Conservation (phyloP, 1,140 invertebrate species). For the Pseudomyrmex sp. region DNA sequence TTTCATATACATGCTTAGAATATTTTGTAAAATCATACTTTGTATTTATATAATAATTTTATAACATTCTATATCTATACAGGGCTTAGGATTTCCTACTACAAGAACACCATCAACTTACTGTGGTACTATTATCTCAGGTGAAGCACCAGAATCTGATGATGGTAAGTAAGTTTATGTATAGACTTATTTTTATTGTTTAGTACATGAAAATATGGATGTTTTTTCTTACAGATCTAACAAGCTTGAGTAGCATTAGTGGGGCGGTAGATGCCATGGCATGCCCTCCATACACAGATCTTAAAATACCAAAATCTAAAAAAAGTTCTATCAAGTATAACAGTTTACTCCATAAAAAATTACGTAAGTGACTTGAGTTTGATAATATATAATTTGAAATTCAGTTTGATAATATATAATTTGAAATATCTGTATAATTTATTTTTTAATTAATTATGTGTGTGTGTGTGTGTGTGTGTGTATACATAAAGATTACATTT, state of each 20-base stretch:
- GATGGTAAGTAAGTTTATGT: conserved; percentile 74
- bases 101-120: conserved; percentile 73
- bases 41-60: conserved; percentile 9
- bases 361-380: conserved; percentile 75
- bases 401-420: background rate
- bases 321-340: conserved; percentile 82
- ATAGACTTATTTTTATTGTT: background rate
- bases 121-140: conserved; percentile 82
- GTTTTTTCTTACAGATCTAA: conserved; percentile 73
- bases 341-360: conserved; percentile 84
- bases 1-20: no score
- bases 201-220: background rate
- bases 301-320: conserved; percentile 77
- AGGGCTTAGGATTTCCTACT: conserved; percentile 78
- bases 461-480: background rate
- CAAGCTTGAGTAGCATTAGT: conserved; percentile 79
- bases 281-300: conserved; percentile 80
- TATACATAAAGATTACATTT: background rate
- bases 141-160: conserved; percentile 83
- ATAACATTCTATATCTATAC: conserved; percentile 13
- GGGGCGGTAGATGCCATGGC: conserved; percentile 80
- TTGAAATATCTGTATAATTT: background rate
- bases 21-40: background rate
- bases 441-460: background rate
- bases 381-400: no score